phyloP scores from a whole-genome alignment of 2,113 vertebrate species.

The Monopterus albus region DNA sequence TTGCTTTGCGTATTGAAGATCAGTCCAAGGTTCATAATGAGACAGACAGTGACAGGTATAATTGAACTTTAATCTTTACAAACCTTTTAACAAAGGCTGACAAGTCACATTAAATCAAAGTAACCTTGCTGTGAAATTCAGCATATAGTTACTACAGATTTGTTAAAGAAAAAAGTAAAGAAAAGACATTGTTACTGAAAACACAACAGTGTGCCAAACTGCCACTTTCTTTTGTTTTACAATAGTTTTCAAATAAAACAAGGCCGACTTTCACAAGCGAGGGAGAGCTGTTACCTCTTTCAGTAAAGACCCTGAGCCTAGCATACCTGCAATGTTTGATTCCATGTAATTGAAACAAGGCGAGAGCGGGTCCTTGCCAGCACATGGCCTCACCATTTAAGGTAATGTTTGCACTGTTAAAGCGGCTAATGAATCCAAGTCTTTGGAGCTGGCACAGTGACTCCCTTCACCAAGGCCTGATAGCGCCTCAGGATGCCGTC shows the following conservation, averaged over 20 bases:
- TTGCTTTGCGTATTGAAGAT: slow-evolving; percentile 31
- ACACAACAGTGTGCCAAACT: slow-evolving; percentile 70
- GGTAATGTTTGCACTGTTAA: slow-evolving; percentile 83
- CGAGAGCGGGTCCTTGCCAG: slow-evolving; percentile 74
- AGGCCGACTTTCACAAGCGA: slow-evolving; percentile 60
- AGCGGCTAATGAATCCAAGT: slow-evolving; percentile 83
- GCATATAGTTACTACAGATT: slow-evolving; percentile 62
- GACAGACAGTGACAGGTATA: slow-evolving; percentile 66
- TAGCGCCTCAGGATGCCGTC: slow-evolving; percentile 80
- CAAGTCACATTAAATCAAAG: slow-evolving; percentile 77
- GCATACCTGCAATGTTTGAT: slow-evolving; percentile 84
- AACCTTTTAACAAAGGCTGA: slow-evolving; percentile 77
- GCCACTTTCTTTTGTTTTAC: slow-evolving; percentile 73
- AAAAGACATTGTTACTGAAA: slow-evolving; percentile 69
- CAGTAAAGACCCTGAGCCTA: slow-evolving; percentile 71
- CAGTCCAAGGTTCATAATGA: slow-evolving; percentile 58
- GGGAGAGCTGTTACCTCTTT: slow-evolving; percentile 54
- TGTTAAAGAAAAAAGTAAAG: slow-evolving; percentile 54
- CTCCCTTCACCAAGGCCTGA: slow-evolving; percentile 70
- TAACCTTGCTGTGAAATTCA: slow-evolving; percentile 63
- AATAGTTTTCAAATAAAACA: slow-evolving; percentile 72
- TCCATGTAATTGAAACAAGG: slow-evolving; percentile 85
- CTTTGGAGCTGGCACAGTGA: slow-evolving; percentile 78
- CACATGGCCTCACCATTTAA: slow-evolving; percentile 82
- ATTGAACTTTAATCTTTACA: slow-evolving; percentile 69